Base-by-base conservation (phyloP, 2,888 invertebrate species). In the Augiades crinisus region DNA sequence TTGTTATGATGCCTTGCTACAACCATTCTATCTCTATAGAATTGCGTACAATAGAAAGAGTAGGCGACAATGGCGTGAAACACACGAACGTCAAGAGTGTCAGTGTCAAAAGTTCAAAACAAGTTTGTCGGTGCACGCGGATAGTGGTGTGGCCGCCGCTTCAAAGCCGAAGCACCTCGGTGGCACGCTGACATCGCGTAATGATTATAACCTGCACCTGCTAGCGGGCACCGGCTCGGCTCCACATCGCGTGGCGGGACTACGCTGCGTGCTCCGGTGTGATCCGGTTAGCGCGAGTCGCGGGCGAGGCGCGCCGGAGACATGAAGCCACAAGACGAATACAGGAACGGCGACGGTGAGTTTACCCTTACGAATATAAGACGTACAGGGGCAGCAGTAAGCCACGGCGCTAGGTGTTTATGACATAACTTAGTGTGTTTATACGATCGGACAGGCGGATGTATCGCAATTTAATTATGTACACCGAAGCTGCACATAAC, bases 291-390 rank as follows among this genome's bases (percentile, higher is more conserved):
- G 55, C 47, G 53, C 36, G 54, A 50, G 44, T 10, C 27, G 27
- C 27, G 27, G 10, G 27, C 30, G 30, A 5, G 12, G 12, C n/a
- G 22, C 41, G 31, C 50, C 47, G 54, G 19, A 57, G 61, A 62
- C 66, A 82, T 82, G 82, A 76, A 73, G 67, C 79, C 80, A 40
- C 75, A 70, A 49, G 75, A 81, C 60, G 74, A 74, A 59, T 73
- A 67, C 67, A 70, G 71, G 56, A 83, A 84, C 65, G 82, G 83
- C 24, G 79, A 82, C 55, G 81, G 81, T 81, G 60, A 81, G 80
- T 60, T 36, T 27, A 5, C n/a, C 12, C 27, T 2, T 10, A 19
- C 19, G 19, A 19, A 19, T 19, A 5, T 19, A n/a, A 2, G 3
- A 2, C n/a, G 5, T 2, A n/a, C 36, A 46, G 36, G 16, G 7